phyloP scores from a whole-genome alignment of 2,113 vertebrate species.

The Spermophilus dauricus region DNA sequence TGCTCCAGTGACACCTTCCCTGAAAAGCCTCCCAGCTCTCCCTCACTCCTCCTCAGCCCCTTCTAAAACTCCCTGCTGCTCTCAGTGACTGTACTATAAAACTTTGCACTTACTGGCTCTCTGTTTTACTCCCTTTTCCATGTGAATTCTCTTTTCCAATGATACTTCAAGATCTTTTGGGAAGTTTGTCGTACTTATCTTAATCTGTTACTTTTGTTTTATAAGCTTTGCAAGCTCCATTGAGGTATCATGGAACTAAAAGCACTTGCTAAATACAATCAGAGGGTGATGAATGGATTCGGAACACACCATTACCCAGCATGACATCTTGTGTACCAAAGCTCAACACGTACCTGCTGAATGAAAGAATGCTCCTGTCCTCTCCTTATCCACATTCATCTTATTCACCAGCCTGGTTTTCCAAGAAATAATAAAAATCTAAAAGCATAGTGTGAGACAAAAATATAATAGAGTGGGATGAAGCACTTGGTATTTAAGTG shows the following conservation, averaged over 20 bases:
- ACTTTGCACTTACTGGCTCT: not conserved
- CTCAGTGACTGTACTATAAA: not conserved
- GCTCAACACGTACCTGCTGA: not conserved
- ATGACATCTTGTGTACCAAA: not conserved
- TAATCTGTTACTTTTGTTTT: not conserved
- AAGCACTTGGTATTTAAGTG: not conserved
- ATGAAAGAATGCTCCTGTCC: not conserved
- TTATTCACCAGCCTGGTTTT: not conserved
- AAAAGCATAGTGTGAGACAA: slow-evolving; percentile 32
- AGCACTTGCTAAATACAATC: not conserved
- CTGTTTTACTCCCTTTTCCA: not conserved
- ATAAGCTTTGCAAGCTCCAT: not conserved
- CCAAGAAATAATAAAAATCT: slow-evolving; percentile 38
- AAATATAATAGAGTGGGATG: slow-evolving; percentile 25
- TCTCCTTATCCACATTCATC: not conserved
- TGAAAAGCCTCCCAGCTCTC: not conserved
- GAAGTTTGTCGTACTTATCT: not conserved
- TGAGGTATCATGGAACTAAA: not conserved
- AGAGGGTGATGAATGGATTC: not conserved
- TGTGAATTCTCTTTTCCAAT: slow-evolving; percentile 37
- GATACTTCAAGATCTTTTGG: not conserved
- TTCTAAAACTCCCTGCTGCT: not conserved
- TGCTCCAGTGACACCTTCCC: not conserved
- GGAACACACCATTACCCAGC: not conserved
- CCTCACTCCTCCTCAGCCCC: too few relatives aligned